A percentile compares a stretch with the other conserved stretches of the same genome.
Evolutionary conservation across 2,888 invertebrate genomes (phyloP).

Genomic region (Cephus spinipes): DNA sequence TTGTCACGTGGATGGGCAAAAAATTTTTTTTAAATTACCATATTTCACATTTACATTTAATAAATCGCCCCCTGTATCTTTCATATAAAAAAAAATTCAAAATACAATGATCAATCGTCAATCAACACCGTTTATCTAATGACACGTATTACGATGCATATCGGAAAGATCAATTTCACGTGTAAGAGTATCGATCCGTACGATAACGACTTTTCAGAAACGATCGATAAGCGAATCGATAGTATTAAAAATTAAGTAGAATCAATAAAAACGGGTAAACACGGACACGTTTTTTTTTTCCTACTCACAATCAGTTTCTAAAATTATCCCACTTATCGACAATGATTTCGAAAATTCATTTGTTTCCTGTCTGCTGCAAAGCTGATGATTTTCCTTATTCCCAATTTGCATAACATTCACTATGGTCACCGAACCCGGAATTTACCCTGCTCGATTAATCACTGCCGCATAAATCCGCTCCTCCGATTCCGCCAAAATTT

Average conservation of each 20-base stretch:
- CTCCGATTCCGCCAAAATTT: not conserved
- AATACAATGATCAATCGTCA: not conserved
- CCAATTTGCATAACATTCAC: not conserved
- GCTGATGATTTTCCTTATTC: not conserved
- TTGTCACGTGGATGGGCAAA: not conserved
- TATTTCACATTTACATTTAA: not conserved
- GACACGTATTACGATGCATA: not conserved
- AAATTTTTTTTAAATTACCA: not conserved
- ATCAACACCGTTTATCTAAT: not conserved
- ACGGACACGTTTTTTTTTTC: not conserved
- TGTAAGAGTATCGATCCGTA: not conserved
- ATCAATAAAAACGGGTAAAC: not conserved
- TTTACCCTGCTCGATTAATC: not conserved
- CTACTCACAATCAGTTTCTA: not conserved
- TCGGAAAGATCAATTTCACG: not conserved
- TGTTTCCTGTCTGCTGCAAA: not conserved
- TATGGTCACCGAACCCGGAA: not conserved
- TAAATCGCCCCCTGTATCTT: not conserved
- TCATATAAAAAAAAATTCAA: not conserved
- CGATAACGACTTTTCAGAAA: not conserved
- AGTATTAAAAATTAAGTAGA: not conserved
- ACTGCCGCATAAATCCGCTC: rapidly evolving
- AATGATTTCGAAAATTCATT: not conserved
- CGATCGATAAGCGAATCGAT: not conserved
- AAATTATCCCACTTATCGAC: not conserved